Evolutionary conservation across 1,140 invertebrate genomes (phyloP).

Genomic region (Drosophila ohnishii): DNA sequence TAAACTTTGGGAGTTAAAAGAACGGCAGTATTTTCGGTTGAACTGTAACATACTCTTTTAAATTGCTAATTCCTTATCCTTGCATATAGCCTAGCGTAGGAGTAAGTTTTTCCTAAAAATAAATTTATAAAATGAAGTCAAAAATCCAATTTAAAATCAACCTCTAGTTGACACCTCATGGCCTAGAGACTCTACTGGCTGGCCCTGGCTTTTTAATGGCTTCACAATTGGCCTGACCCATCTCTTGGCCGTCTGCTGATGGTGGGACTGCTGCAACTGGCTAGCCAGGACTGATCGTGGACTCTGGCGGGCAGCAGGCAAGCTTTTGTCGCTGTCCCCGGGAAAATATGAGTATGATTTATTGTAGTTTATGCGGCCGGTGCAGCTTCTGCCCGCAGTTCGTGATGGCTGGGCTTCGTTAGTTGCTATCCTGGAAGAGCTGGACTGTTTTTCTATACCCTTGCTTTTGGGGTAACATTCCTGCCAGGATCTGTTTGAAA

Average conservation of each 20-base stretch:
- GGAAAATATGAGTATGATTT: slow-evolving; percentile 78
- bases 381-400: slow-evolving; percentile 63
- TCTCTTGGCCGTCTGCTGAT: slow-evolving; percentile 38
- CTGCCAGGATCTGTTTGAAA: background rate
- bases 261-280: background rate
- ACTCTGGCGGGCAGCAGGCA: slow-evolving; percentile 9
- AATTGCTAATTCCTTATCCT: background rate
- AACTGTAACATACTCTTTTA: background rate
- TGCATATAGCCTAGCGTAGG: background rate
- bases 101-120: background rate
- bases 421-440: slow-evolving; percentile 24
- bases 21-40: slow-evolving; percentile 4
- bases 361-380: slow-evolving; percentile 62
- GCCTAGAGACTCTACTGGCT: slow-evolving; percentile 52
- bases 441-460: slow-evolving; percentile 1
- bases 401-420: slow-evolving; percentile 46
- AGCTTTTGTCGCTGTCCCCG: slow-evolving; percentile 60
- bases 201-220: slow-evolving; percentile 73
- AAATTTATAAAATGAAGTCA: slow-evolving; percentile 31
- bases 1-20: slow-evolving; percentile 5
- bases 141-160: slow-evolving; percentile 54
- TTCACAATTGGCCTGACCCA: slow-evolving; percentile 70
- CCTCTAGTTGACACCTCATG: slow-evolving; percentile 47
- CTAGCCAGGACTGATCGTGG: background rate
- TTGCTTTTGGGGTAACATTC: background rate